Base-by-base conservation (phyloP, 1,140 invertebrate species). In the Mesaphorura yosii region DNA sequence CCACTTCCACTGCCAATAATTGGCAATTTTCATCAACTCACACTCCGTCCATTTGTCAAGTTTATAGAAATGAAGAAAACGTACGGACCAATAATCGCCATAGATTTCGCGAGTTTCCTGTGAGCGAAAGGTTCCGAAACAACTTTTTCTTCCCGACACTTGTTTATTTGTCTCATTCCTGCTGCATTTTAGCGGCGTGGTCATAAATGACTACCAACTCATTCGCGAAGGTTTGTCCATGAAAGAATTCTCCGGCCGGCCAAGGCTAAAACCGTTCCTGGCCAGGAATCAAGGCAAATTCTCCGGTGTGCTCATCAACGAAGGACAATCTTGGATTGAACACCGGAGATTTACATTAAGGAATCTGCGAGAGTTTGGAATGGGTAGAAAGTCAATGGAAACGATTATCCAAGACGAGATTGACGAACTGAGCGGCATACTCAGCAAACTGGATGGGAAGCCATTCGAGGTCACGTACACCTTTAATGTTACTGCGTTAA, bases 141-240 rank as follows among this genome's bases (percentile, higher is more conserved):
- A n/a, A n/a, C n/a, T n/a, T n/a, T n/a, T n/a, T n/a, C n/a, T n/a
- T n/a, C n/a, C n/a, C n/a, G n/a, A n/a, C n/a, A n/a, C n/a, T n/a
- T n/a, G n/a, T n/a, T n/a, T n/a, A n/a, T n/a, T n/a, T n/a, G n/a
- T n/a, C n/a, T n/a, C n/a, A n/a, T n/a, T n/a, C n/a, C n/a, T n/a
- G n/a, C n/a, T n/a, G n/a, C n/a, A 19, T 22, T 54, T 38, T 31
- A 54, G 53, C 12, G 45, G 41, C n/a, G 54, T 60, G 10, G 54
- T 60, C 10, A 29, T 60, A 20, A 58, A 57, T 42, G 29, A 26
- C 22, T 34, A 17, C 3, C 22, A 51, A 37, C 14, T 42, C 10
- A 48, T 58, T 14, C 41, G 40, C 17, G 57, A 59, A 31, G 57
- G 41, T 22, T 54, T 57, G n/a, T 41, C 38, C 20, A 47, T 45